phyloP scores from a whole-genome alignment of 2,888 invertebrate species.

The Abrostola tripartita region DNA sequence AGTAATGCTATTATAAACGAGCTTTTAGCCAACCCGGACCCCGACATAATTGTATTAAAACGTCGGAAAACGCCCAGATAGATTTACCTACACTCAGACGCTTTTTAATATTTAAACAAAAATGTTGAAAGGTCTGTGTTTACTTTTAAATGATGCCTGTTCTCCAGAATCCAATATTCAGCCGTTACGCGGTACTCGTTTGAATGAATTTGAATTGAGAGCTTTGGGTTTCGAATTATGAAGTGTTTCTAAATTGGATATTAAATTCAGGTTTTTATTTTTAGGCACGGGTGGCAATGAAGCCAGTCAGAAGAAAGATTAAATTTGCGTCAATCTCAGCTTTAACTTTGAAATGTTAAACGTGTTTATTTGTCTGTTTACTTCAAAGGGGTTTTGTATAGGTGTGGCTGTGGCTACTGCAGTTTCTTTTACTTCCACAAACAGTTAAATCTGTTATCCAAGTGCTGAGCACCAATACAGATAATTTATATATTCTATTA shows the following conservation, averaged over 20 bases:
- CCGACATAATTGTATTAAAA: slow-evolving; percentile 71
- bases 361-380: too few species aligned
- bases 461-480: too few species aligned
- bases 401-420: too few species aligned
- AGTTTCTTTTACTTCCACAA: too few species aligned
- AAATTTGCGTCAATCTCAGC: too few species aligned
- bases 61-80: slow-evolving; percentile 63
- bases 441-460: too few species aligned
- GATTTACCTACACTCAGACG: slow-evolving; percentile 57
- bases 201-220: slow-evolving; percentile 19
- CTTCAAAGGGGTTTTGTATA: too few species aligned
- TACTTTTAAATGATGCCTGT: slow-evolving; percentile 36
- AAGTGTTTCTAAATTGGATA: slow-evolving; percentile 22
- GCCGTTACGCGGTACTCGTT: slow-evolving; percentile 15
- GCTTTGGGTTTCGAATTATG: slow-evolving; percentile 4
- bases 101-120: slow-evolving; percentile 60
- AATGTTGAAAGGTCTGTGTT: slow-evolving; percentile 51
- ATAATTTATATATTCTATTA: too few species aligned
- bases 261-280: slow-evolving; percentile 14
- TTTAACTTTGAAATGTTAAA: too few species aligned
- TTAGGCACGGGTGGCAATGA: too few species aligned
- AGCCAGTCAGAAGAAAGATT: too few species aligned
- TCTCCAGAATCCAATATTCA: slow-evolving; percentile 43
- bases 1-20: slow-evolving; percentile 75
- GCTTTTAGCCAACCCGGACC: slow-evolving; percentile 73